Percentiles rank a stretch among this genome's conserved stretches.
These are phyloP conservation scores for Notiomystis cincta DNA, from an alignment of 2,113 vertebrate genomes.

Conservation along the genomic window DNA sequence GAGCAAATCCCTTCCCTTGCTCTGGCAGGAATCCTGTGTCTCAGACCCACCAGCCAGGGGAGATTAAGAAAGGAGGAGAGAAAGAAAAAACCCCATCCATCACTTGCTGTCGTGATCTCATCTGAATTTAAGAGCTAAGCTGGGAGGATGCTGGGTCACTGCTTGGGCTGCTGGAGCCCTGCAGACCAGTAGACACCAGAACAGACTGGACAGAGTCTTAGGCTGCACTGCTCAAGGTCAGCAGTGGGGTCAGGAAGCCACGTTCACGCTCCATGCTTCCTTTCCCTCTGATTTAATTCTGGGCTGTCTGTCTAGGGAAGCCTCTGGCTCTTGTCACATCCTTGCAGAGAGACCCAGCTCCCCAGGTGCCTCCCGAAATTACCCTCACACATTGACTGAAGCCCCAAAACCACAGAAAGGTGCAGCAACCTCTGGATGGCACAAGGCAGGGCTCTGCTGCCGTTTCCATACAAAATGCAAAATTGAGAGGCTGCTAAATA, in stretches of 20 bases:
- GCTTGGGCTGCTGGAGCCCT: not conserved
- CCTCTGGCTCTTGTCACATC: not conserved
- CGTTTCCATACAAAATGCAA: fast-evolving
- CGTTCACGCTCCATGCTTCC: fast-evolving
- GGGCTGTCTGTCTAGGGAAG: not conserved
- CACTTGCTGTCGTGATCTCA: not conserved
- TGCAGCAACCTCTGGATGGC: fast-evolving
- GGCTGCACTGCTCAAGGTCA: not conserved
- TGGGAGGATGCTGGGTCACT: conserved; percentile 3
- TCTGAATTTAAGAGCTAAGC: conserved; percentile 5
- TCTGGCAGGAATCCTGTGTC: conserved; percentile 51
- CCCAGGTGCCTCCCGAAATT: not conserved
- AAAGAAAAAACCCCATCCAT: not conserved
- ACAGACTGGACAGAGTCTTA: not conserved
- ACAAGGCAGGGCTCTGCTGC: not conserved
- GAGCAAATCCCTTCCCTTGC: conserved; percentile 53
- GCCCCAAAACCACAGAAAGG: not conserved
- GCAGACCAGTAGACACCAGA: not conserved
- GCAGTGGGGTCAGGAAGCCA: not conserved
- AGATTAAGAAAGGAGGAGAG: conserved; percentile 42
- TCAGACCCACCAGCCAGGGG: conserved; percentile 41
- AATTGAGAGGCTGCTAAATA: not conserved
- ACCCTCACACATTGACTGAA: fast-evolving
- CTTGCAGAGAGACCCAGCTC: not conserved
- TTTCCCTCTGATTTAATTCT: not conserved